Conservation (phyloP, 2,888 invertebrate species). For the Drosophila limbata region DNA sequence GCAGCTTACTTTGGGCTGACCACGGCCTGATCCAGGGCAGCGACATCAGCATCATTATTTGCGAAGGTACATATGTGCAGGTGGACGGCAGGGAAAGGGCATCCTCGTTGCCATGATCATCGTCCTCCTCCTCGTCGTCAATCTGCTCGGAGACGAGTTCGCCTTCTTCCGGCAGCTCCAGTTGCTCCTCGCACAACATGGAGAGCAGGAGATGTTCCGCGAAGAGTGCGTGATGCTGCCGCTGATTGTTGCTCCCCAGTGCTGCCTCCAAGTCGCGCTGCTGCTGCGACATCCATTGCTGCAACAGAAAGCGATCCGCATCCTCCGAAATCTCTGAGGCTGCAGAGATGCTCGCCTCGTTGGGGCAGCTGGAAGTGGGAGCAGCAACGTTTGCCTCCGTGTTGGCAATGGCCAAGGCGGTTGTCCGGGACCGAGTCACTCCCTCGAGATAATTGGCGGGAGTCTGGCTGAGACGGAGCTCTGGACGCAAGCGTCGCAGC, state of each 20-base stretch:
- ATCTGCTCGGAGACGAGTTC: not conserved
- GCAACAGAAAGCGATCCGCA: slow-evolving; percentile 44
- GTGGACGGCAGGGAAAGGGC: slow-evolving; percentile 8
- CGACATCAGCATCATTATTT: slow-evolving; percentile 59
- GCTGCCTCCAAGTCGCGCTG: slow-evolving; percentile 7
- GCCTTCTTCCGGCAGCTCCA: slow-evolving; percentile 11
- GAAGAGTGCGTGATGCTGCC: slow-evolving; percentile 42
- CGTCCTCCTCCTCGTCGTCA: not conserved
- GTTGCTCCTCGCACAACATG: slow-evolving; percentile 58
- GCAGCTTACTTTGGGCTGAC: slow-evolving; percentile 23
- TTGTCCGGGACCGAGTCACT: slow-evolving; percentile 23
- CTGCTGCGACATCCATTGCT: slow-evolving; percentile 46
- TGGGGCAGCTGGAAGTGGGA: not conserved
- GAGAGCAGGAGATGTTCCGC: slow-evolving; percentile 63
- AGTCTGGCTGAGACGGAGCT: slow-evolving; percentile 17
- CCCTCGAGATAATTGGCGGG: slow-evolving; percentile 31
- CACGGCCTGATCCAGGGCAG: slow-evolving; percentile 48
- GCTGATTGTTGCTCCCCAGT: not conserved
- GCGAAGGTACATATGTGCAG: slow-evolving; percentile 39
- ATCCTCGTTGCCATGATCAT: slow-evolving; percentile 7
- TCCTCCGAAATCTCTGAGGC: slow-evolving; percentile 20
- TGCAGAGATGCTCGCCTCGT: not conserved
- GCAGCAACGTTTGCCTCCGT: slow-evolving; percentile 8
- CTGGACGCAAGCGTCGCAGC: slow-evolving; percentile 43
- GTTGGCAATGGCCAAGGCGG: slow-evolving; percentile 27